phyloP scores from a whole-genome alignment of 2,888 invertebrate species.

The Pollenia amentaria region DNA sequence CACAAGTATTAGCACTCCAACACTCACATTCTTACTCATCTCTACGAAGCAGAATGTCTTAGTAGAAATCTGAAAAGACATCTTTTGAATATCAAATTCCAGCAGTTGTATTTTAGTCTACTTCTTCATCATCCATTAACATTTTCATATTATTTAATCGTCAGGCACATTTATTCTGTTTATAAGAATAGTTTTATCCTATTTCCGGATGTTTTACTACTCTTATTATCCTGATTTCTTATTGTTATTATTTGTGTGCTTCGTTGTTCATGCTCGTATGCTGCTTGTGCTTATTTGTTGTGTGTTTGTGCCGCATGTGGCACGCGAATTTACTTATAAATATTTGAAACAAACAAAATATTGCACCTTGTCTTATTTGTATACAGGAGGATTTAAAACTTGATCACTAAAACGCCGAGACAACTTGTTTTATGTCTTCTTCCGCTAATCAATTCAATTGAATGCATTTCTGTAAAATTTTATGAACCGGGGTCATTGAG shows the following conservation, averaged over 20 bases:
- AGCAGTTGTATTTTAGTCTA: conserved; percentile 72
- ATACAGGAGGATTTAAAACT: conserved; percentile 41
- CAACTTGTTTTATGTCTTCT: conserved; percentile 50
- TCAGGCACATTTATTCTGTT: conserved; percentile 43
- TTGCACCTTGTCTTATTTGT: conserved; percentile 71
- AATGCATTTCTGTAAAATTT: neutral
- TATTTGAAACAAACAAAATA: conserved; percentile 45
- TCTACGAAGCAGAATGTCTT: conserved; percentile 13
- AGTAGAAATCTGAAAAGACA: conserved; percentile 69
- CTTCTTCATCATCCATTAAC: conserved; percentile 31
- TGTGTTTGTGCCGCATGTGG: conserved; percentile 69
- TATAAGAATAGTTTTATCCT: conserved; percentile 70
- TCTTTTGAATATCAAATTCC: conserved; percentile 74
- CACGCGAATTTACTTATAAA: conserved; percentile 65
- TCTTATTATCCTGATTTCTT: conserved; percentile 59
- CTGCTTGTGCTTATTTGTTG: conserved; percentile 8
- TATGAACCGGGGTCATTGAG: conserved; percentile 23
- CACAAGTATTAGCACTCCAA: conserved; percentile 41
- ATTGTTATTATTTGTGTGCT: conserved; percentile 54
- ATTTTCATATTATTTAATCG: conserved; percentile 47
- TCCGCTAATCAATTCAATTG: neutral
- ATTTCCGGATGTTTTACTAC: conserved; percentile 72
- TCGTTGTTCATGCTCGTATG: conserved; percentile 49
- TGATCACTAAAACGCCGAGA: neutral
- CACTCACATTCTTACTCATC: conserved; percentile 32